A percentile compares a stretch with the other conserved stretches of the same genome.
Evolutionary conservation across 2,113 vertebrate genomes (phyloP).

Genomic region (Leuciscus idus): DNA sequence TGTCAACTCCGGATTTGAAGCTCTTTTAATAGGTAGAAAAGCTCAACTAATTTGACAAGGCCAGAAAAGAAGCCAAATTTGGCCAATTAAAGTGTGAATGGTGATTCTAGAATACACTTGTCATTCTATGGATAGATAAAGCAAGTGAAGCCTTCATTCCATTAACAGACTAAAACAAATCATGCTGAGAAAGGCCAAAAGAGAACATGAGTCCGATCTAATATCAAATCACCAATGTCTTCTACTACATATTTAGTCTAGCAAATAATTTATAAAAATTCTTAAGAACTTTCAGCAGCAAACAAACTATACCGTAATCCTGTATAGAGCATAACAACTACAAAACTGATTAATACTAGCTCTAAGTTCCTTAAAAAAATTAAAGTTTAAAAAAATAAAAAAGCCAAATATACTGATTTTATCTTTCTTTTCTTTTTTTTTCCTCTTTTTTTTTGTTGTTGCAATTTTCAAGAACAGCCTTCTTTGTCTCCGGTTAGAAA

Average conservation of each 20-base stretch:
- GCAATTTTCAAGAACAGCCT: background rate
- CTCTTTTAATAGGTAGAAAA: background rate
- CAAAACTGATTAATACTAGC: background rate
- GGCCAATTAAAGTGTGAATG: conserved; percentile 23
- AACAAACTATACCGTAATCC: background rate
- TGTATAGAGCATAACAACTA: background rate
- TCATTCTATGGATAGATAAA: background rate
- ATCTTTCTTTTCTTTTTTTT: too few relatives aligned
- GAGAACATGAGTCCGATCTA: background rate
- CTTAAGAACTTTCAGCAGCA: background rate
- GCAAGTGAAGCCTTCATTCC: background rate
- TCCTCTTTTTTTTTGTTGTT: too few relatives aligned
- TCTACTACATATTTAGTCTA: background rate
- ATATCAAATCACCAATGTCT: background rate
- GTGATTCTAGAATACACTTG: background rate
- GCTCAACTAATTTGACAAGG: background rate
- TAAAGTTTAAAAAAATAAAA: too few relatives aligned
- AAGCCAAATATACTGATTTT: too few relatives aligned
- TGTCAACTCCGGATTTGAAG: background rate
- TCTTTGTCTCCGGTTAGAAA: background rate
- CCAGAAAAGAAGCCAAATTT: background rate
- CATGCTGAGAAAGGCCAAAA: conserved; percentile 12
- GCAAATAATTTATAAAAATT: too few relatives aligned
- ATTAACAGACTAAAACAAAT: conserved; percentile 29
- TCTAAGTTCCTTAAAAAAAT: background rate